Base-by-base conservation (phyloP, 1,140 invertebrate genomes). In the Polyergus mexicanus region DNA sequence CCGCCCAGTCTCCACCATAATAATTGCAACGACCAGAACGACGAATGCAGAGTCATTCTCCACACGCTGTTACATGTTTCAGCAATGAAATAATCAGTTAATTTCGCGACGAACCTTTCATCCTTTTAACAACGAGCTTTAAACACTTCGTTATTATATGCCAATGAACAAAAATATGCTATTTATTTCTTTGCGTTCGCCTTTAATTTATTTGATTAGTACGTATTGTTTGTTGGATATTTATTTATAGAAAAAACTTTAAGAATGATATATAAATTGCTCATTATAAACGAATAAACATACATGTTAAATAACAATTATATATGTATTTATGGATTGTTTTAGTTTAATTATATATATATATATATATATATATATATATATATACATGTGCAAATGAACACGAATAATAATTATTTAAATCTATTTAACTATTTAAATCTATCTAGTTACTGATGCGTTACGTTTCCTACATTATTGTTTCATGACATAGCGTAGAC, bases 61-160 rank as follows among this genome's bases (percentile, higher is more conserved):
- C 11, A 13, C 19, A n/a, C 22, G 13, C 78, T 83, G 51, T 44
- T 41, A 66, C 51, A 58, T 35, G 25, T 83, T 74, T 69, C 71
- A 83, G 38, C 78, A 56, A 60, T 71, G 54, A 74, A 72, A 74
- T 83, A 83, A 83, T 83, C 78, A 83, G 68, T 83, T 83, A 83
- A 83, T 74, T 83, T 74, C 38, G 38, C 54, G 68, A 60, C 68
- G 13, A 74, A 19, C 54, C 54, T 83, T 38, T 81, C 63, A 47
- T 3, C 76, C 47, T 81, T 72, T 83, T 60, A 41, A 65, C 41
- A 25, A 81, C 38, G 54, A 44, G 11, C 68, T 74, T 74, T 74
- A 83, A 83, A 83, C 35, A 83, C 41, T 83, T 83, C 16, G 28
- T 83, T 56, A 62, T 83, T 32, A 8, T 68, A 66, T 5, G 19